Evolutionary conservation across 37 sponge, comb jelly and placozoan genomes (phyloP), one percentile per base, ranked within the genome.

Genomic region (Corticium candelabrum): DNA sequence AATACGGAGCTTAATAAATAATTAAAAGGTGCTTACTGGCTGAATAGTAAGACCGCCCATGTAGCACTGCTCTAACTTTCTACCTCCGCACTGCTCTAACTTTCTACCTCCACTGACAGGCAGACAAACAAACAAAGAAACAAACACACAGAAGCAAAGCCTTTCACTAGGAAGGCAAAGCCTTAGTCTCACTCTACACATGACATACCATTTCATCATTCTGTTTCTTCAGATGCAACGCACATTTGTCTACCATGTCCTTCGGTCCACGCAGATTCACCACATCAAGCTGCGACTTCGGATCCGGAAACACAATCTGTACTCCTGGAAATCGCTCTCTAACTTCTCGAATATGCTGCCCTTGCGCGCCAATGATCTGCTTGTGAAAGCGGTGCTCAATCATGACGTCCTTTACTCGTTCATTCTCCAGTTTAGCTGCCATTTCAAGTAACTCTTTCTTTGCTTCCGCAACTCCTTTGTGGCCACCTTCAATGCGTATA

Each of bases 361-460:
- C 96, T 34, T 86, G 84, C 4, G 92, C 35, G 32, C 96, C 96
- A 34, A 95, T 95, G 67, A 95, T 82, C 73, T 79, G 74, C 50
- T 77, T 77, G 84, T 95, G 96, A 74, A 84, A 91, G 31, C 83
- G 80, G 78, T 91, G 92, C 33, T 91, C 96, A 38, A 95, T 85
- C n/a, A 82, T 74, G 35, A 95, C 74, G 40, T 88, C 87, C 38
- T 86, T 84, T 29, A 67, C 40, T 0, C 87, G 78, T 74, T 95
- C 95, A 75, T 94, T 94, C 37, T 80, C 82, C 37, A 79, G 39
- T n/a, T 68, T 74, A 2, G 31, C 29, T 7, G 80, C 70, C 36
- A 62, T 41, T 72, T 79, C 90, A 5, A 93, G 75, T 5, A 89
- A 74, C 77, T 81, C 85, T 57, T 80, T 69, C 86, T 93, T 93